Evolutionary conservation across 2,797 vertebrate genomes (phyloP).

Genomic region (Ibycter americanus): DNA sequence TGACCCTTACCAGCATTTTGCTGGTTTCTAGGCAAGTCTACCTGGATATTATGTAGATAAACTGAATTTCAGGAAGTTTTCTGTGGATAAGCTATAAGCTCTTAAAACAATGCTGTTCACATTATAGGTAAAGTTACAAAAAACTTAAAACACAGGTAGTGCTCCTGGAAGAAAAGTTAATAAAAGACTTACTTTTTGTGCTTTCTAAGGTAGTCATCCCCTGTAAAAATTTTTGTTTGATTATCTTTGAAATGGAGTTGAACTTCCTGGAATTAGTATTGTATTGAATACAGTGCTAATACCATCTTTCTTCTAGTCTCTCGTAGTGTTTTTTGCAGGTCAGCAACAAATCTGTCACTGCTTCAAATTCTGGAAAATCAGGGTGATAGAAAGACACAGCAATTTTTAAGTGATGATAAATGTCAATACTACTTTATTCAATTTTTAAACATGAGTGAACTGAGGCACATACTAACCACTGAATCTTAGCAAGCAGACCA

Average conservation of each 20-base stretch:
- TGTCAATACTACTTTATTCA: background rate
- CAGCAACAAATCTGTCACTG: background rate
- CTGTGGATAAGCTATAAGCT: background rate
- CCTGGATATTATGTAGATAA: background rate
- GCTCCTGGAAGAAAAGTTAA: background rate
- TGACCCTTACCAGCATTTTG: background rate
- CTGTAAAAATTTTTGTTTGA: background rate
- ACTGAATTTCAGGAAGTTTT: background rate
- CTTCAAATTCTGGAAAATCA: background rate
- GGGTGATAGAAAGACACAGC: background rate
- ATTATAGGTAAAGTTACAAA: accelerated
- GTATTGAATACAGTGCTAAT: background rate
- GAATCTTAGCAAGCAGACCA: background rate
- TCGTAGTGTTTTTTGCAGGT: background rate
- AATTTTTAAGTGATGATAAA: background rate
- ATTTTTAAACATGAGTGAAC: accelerated
- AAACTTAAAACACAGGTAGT: background rate
- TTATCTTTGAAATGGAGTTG: background rate
- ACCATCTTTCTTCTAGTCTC: background rate
- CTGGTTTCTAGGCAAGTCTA: background rate
- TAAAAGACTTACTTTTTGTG: background rate
- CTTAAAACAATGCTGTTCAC: background rate
- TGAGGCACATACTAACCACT: background rate
- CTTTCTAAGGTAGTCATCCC: background rate
- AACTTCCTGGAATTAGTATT: background rate